Evolutionary conservation across 1,140 invertebrate species (phyloP).

Genomic region (Doryteuthis pealeii): DNA sequence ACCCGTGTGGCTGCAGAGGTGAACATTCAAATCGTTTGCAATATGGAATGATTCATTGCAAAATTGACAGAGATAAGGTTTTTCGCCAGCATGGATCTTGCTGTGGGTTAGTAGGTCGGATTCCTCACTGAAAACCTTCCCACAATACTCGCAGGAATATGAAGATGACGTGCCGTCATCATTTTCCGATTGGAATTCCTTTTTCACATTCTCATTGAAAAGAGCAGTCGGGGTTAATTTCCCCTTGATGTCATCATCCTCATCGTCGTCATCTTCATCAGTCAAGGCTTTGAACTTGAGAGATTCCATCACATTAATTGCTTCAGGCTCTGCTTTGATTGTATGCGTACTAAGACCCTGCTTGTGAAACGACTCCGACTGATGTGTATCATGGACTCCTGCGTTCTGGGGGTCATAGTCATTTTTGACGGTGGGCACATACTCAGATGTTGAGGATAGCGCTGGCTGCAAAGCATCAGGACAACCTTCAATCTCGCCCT

Average conservation of each 20-base stretch:
- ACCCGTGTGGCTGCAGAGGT: constrained; percentile 22
- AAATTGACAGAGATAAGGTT: constrained; percentile 17
- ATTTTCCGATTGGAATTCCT: too few relatives aligned
- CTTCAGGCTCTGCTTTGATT: neutral
- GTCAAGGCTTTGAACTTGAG: constrained; percentile 6
- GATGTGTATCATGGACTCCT: too few relatives aligned
- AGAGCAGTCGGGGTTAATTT: too few relatives aligned
- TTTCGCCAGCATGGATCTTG: constrained; percentile 18
- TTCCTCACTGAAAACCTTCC: constrained; percentile 16
- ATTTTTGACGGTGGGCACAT: too few relatives aligned
- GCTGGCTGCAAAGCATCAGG: too few relatives aligned
- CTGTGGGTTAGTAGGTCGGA: constrained; percentile 14
- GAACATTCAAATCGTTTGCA: constrained; percentile 17
- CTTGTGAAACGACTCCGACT: too few relatives aligned
- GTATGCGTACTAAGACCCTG: neutral
- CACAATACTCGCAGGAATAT: constrained; percentile 24
- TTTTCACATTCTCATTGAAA: too few relatives aligned
- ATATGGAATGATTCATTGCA: constrained; percentile 13
- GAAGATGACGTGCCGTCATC: neutral
- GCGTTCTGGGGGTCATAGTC: too few relatives aligned
- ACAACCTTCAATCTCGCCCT: too few relatives aligned
- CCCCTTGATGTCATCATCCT: too few relatives aligned
- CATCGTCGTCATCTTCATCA: neutral
- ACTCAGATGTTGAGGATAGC: too few relatives aligned
- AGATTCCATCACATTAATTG: neutral